phyloP scores from a whole-genome alignment of 2,888 invertebrate genomes.

The Halocaridina rubra region DNA sequence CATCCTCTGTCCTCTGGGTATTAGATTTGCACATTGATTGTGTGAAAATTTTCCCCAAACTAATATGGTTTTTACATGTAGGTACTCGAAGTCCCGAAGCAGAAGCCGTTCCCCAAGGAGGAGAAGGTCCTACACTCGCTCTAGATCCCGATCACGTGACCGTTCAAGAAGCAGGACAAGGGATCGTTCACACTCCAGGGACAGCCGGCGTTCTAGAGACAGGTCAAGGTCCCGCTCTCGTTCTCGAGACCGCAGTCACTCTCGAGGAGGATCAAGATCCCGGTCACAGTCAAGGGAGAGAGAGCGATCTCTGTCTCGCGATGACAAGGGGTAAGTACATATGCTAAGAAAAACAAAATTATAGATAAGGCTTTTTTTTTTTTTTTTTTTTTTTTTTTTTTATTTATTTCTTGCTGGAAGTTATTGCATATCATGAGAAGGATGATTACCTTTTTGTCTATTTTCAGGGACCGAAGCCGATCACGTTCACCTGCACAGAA shows the following conservation, averaged over 20 bases:
- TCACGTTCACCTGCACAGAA: conserved; percentile 41
- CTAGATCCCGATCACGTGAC: conserved; percentile 60
- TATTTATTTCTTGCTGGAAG: neutral
- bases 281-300: conserved; percentile 36
- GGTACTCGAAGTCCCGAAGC: conserved; percentile 60
- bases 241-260: conserved; percentile 36
- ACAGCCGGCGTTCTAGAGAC: conserved; percentile 61
- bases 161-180: conserved; percentile 56
- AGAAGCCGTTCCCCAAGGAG: conserved; percentile 65
- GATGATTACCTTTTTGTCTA: too few relatives aligned
- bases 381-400: neutral
- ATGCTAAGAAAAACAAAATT: too few relatives aligned
- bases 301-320: conserved; percentile 35
- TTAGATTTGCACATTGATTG: conserved; percentile 42
- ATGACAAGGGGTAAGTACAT: conserved; percentile 47
- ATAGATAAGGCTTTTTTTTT: too few relatives aligned
- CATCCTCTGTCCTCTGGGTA: conserved; percentile 8
- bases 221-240: conserved; percentile 49
- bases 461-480: conserved; percentile 44
- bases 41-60: neutral
- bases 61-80: conserved; percentile 19
- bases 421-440: too few relatives aligned
- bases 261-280: conserved; percentile 36
- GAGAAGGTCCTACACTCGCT: conserved; percentile 60
- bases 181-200: conserved; percentile 63